A percentile compares a stretch with the other conserved stretches of the same genome.
phyloP scores from a whole-genome alignment of 2,113 vertebrate genomes.

The Colinus virginianus region DNA sequence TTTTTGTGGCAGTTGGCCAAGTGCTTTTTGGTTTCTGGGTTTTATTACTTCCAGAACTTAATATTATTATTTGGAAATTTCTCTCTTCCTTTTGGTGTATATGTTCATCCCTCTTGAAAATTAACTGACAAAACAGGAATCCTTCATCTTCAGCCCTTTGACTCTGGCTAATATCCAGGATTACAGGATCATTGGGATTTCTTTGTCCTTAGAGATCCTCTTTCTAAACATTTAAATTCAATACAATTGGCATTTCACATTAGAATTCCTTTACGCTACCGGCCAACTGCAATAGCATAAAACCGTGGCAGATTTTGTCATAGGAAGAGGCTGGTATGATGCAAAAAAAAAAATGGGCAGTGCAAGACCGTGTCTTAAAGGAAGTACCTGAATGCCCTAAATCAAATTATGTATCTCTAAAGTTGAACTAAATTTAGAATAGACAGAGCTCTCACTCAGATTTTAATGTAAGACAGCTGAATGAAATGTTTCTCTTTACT shows the following conservation, averaged over 20 bases:
- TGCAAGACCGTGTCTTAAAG: neutral
- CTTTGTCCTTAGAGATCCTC: conserved; percentile 8
- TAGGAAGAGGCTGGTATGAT: neutral
- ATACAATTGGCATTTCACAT: neutral
- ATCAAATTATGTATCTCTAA: neutral
- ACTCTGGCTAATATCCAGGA: neutral
- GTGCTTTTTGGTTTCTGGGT: neutral
- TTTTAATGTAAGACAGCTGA: neutral
- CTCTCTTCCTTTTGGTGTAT: neutral
- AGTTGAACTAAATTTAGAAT: neutral
- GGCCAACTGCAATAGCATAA: neutral
- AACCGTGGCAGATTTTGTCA: neutral
- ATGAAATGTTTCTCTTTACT: neutral
- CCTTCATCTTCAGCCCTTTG: neutral
- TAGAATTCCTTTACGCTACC: neutral
- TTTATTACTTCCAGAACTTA: neutral
- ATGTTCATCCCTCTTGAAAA: neutral
- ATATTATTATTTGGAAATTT: neutral
- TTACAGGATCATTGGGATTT: conserved; percentile 10
- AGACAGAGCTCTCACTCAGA: neutral
- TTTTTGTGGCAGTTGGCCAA: neutral
- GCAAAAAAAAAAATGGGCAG: neutral
- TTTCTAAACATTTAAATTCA: conserved; percentile 10
- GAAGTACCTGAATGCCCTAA: neutral
- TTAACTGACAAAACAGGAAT: conserved; percentile 2